A percentile compares a stretch with the other conserved stretches of the same genome.
phyloP scores from a whole-genome alignment of 2,113 vertebrate genomes.

The Strigops habroptila region DNA sequence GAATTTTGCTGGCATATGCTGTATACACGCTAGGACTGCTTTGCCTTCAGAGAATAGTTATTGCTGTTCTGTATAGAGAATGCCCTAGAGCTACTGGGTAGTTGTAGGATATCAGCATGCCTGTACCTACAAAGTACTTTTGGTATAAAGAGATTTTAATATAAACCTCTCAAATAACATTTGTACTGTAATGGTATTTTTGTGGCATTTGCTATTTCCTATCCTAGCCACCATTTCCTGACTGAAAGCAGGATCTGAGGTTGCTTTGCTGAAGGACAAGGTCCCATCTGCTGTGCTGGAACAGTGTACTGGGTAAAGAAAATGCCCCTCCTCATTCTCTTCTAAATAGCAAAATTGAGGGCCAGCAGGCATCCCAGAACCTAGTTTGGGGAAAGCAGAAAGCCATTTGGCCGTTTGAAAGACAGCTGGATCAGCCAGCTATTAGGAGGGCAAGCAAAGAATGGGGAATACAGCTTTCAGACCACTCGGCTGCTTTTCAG shows the following conservation, averaged over 20 bases:
- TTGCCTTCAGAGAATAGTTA: neutral
- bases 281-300: constrained; percentile 47
- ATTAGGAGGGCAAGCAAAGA: neutral
- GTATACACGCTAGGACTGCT: neutral
- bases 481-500: neutral
- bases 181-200: neutral
- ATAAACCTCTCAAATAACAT: neutral
- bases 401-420: neutral
- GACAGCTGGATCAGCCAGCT: neutral
- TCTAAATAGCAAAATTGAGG: neutral
- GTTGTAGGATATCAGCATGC: neutral
- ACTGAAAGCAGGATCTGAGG: neutral
- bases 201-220: neutral
- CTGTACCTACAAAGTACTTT: neutral
- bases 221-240: neutral
- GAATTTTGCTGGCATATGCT: constrained; percentile 26
- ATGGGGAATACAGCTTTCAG: neutral
- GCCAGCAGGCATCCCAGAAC: neutral
- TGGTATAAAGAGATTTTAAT: neutral
- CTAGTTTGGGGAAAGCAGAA: neutral
- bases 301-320: neutral
- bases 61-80: neutral
- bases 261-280: constrained; percentile 31
- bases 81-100: neutral
- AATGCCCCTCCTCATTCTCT: neutral